These are phyloP conservation scores for Platerodrilus igneus DNA, from an alignment of 2,888 invertebrate genomes.

Conservation along the genomic window DNA sequence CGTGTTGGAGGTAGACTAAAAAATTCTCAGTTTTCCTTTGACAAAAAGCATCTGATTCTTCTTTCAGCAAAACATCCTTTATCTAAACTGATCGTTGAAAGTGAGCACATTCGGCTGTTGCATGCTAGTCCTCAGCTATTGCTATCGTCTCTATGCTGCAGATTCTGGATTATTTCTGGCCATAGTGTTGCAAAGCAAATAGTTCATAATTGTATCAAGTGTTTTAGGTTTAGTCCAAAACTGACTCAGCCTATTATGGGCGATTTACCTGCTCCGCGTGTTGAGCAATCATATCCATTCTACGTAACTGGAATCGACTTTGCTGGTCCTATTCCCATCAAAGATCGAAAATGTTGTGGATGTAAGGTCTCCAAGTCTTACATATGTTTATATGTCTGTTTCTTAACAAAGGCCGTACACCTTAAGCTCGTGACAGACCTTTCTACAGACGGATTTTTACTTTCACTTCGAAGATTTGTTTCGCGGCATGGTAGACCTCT, in stretches of 20 bases:
- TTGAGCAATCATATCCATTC: background rate
- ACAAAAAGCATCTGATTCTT: constrained; percentile 18
- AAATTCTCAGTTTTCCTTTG: constrained; percentile 6
- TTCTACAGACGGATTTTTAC: no score
- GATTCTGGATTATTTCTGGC: constrained; percentile 16
- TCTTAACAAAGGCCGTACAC: no score
- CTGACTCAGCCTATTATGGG: background rate
- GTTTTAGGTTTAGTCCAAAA: constrained; percentile 18
- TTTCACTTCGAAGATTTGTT: no score
- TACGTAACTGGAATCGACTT: background rate
- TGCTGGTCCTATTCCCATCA: no score
- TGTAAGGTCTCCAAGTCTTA: no score
- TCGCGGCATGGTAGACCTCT: no score
- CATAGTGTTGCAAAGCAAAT: constrained; percentile 10
- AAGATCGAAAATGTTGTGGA: no score
- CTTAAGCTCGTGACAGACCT: no score
- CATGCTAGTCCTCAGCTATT: constrained; percentile 15
- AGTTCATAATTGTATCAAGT: constrained; percentile 17
- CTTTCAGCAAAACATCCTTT: constrained; percentile 12
- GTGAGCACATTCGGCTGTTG: constrained; percentile 9
- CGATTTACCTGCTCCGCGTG: background rate
- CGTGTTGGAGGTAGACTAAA: constrained; percentile 16
- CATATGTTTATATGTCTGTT: no score
- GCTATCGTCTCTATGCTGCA: constrained; percentile 9
- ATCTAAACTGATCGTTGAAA: constrained; percentile 10